A percentile compares a stretch with the other conserved stretches of the same genome.
Evolutionary conservation across 2,888 invertebrate species (phyloP).

Genomic region (Meganola albula): DNA sequence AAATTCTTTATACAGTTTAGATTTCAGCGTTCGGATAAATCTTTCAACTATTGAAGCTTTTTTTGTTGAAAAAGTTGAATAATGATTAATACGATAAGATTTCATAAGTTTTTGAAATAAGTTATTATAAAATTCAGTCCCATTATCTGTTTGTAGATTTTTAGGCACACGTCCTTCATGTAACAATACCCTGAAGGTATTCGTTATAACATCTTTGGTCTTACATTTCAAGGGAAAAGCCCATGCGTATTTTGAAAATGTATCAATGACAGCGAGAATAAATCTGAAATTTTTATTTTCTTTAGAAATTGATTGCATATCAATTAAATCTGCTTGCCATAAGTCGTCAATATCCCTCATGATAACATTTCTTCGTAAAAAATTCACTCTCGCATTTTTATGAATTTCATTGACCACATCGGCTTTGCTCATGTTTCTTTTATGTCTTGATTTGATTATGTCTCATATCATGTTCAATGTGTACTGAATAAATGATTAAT

Average conservation of each 20-base stretch:
- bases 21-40: conserved; percentile 1
- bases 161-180: conserved; percentile 3
- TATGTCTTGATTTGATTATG: no score
- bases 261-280: conserved; percentile 13
- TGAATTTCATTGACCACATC: no score
- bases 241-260: conserved; percentile 16
- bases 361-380: no score
- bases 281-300: conserved; percentile 12
- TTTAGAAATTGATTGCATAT: conserved; percentile 15
- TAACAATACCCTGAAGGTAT: conserved; percentile 3
- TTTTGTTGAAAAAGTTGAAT: conserved; percentile 11
- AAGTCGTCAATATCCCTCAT: no score
- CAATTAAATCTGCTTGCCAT: conserved; percentile 54
- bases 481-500: no score
- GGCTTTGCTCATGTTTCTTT: no score
- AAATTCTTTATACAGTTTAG: conserved; percentile 4
- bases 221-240: conserved; percentile 11
- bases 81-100: conserved; percentile 26
- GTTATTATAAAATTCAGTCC: conserved; percentile 26
- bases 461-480: no score
- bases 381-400: no score
- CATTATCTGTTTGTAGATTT: conserved; percentile 22
- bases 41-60: conserved; percentile 18
- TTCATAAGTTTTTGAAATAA: conserved; percentile 27
- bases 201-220: conserved; percentile 4